phyloP scores from a whole-genome alignment of 2,113 vertebrate species.

The Camelus bactrianus region DNA sequence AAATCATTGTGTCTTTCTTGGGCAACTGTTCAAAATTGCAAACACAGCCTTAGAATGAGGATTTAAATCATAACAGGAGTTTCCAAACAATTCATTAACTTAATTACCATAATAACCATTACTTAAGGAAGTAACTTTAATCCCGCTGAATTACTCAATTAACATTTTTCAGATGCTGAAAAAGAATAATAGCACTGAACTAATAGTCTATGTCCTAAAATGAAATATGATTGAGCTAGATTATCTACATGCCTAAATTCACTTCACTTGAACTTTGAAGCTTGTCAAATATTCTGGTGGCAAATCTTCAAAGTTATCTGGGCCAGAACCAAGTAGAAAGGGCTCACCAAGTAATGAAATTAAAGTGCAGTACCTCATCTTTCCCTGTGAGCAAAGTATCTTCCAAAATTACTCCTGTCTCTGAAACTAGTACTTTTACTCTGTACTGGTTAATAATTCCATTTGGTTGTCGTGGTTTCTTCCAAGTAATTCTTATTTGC shows the following conservation, averaged over 20 bases:
- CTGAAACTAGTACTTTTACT: constrained; percentile 88
- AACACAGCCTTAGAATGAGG: background rate
- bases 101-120: constrained; percentile 52
- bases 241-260: background rate
- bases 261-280: constrained; percentile 15
- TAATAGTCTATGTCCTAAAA: constrained; percentile 23
- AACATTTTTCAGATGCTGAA: constrained; percentile 56
- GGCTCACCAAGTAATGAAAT: background rate
- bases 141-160: constrained; percentile 42
- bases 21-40: background rate
- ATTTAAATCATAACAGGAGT: constrained; percentile 43
- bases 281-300: background rate
- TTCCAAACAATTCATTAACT: constrained; percentile 60
- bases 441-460: constrained; percentile 95
- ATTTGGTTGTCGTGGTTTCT: constrained; percentile 93
- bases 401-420: constrained; percentile 88
- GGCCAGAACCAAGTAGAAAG: background rate
- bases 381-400: constrained; percentile 91
- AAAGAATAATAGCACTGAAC: constrained; percentile 40
- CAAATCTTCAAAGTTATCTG: background rate
- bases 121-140: background rate
- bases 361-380: constrained; percentile 83
- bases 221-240: background rate
- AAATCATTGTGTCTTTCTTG: background rate
- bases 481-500: constrained; percentile 93